Percentiles rank a stretch among this genome's conserved stretches.
These are phyloP conservation scores for Calcarius lapponicus DNA, from an alignment of 2,797 vertebrate species.

Conservation along the genomic window DNA sequence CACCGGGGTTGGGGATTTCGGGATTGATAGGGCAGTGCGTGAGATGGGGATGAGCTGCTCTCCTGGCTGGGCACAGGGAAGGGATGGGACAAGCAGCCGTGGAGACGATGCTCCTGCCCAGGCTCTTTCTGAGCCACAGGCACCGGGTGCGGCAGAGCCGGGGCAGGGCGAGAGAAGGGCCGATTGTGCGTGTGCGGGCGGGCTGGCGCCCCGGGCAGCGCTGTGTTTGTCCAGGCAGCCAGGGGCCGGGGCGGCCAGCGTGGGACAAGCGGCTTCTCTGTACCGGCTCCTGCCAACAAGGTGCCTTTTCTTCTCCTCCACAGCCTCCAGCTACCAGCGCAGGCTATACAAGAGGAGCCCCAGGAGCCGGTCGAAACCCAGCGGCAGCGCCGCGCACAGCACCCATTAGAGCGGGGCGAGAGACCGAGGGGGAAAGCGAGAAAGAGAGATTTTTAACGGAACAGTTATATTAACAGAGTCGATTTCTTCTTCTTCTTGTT, in stretches of 20 bases:
- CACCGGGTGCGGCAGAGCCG: not conserved
- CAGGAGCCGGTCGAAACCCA: slow-evolving; percentile 77
- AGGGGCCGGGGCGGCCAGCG: not conserved
- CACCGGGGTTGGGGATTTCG: not conserved
- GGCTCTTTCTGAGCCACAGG: not conserved
- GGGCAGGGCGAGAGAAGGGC: not conserved
- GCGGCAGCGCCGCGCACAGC: slow-evolving; percentile 75
- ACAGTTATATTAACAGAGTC: slow-evolving; percentile 82
- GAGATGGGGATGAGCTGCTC: not conserved
- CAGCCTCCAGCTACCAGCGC: slow-evolving; percentile 81
- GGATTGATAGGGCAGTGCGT: rapidly evolving
- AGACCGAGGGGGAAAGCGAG: slow-evolving; percentile 57
- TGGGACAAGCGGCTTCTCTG: slow-evolving; percentile 20
- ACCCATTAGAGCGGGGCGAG: slow-evolving; percentile 80
- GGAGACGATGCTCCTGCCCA: not conserved
- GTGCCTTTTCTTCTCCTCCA: slow-evolving; percentile 37
- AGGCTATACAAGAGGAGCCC: slow-evolving; percentile 87
- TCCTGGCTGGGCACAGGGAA: not conserved
- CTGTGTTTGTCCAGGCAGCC: slow-evolving; percentile 37
- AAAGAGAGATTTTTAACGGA: slow-evolving; percentile 73
- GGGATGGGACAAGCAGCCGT: rapidly evolving
- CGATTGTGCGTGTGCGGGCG: not conserved
- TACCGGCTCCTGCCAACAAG: slow-evolving; percentile 21
- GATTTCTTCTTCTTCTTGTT: slow-evolving; percentile 71
- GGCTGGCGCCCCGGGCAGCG: not conserved